A percentile compares a stretch with the other conserved stretches of the same genome.
These are phyloP conservation scores for Takifugu bimaculatus DNA, from an alignment of 2,113 vertebrate species.

Conservation along the genomic window DNA sequence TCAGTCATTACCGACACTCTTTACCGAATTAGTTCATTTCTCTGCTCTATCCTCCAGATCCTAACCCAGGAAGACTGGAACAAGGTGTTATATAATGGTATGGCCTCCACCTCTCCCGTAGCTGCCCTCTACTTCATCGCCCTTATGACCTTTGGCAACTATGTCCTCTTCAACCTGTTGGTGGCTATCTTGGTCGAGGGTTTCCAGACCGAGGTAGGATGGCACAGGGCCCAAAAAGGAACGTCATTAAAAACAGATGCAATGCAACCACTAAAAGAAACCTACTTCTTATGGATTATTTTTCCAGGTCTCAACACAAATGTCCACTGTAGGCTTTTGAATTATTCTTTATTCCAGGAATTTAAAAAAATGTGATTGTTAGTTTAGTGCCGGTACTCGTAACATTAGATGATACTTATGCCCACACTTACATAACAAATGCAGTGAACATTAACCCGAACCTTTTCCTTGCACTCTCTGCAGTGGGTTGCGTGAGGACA, in stretches of 20 bases:
- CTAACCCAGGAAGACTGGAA: conserved; percentile 99
- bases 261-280: too few species aligned
- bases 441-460: conserved; percentile 1
- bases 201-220: conserved; percentile 93
- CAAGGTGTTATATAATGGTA: conserved; percentile 94
- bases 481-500: conserved; percentile 22
- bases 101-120: conserved; percentile 94
- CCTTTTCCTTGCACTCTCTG: conserved; percentile 30
- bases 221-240: neutral
- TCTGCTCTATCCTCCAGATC: conserved; percentile 74
- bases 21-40: neutral
- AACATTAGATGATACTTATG: conserved; percentile 2
- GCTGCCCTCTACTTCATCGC: conserved; percentile 97
- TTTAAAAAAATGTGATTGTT: neutral
- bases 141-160: conserved; percentile 98
- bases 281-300: too few species aligned
- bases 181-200: conserved; percentile 98
- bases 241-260: too few species aligned
- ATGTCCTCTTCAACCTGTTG: conserved; percentile 95
- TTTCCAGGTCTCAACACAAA: neutral
- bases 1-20: too few species aligned
- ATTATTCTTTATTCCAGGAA: neutral
- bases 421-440: conserved; percentile 12
- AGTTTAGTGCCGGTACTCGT: neutral
- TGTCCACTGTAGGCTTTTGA: neutral